Evolutionary conservation across 2,113 vertebrate species (phyloP).

Genomic region (Corythaixoides concolor): DNA sequence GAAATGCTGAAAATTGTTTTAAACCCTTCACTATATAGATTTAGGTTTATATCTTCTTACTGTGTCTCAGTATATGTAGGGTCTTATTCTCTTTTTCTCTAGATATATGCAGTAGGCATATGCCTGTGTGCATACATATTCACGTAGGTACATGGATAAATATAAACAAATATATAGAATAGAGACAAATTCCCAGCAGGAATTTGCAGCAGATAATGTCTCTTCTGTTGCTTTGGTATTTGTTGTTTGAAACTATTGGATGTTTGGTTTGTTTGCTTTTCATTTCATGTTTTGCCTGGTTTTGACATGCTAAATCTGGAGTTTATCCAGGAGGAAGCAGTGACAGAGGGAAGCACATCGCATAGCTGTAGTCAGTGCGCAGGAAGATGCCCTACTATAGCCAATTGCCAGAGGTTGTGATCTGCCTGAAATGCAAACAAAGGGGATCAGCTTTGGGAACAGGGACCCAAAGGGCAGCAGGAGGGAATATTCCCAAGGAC

Average conservation of each 20-base stretch:
- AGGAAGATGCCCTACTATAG: neutral
- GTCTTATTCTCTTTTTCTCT: neutral
- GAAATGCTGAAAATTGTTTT: slow-evolving; percentile 25
- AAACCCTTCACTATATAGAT: neutral
- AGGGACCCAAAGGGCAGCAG: neutral
- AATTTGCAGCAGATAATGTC: neutral
- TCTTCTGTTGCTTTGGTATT: neutral
- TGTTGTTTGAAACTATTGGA: neutral
- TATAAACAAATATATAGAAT: neutral
- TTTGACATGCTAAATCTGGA: neutral
- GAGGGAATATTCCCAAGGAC: neutral
- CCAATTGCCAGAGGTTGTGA: neutral
- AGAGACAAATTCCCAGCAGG: neutral
- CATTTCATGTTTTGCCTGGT: neutral
- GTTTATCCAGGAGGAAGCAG: neutral
- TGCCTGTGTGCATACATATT: neutral
- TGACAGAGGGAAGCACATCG: neutral
- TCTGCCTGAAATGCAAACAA: neutral
- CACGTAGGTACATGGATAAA: neutral
- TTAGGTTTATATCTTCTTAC: neutral
- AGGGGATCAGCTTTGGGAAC: neutral
- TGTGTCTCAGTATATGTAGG: neutral
- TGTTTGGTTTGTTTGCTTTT: slow-evolving; percentile 2
- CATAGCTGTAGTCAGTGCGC: neutral
- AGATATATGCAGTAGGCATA: neutral